Evolutionary conservation across 1,140 invertebrate species (phyloP), one percentile per base, ranked within the genome.

Genomic region (Solenopsis fugax): DNA sequence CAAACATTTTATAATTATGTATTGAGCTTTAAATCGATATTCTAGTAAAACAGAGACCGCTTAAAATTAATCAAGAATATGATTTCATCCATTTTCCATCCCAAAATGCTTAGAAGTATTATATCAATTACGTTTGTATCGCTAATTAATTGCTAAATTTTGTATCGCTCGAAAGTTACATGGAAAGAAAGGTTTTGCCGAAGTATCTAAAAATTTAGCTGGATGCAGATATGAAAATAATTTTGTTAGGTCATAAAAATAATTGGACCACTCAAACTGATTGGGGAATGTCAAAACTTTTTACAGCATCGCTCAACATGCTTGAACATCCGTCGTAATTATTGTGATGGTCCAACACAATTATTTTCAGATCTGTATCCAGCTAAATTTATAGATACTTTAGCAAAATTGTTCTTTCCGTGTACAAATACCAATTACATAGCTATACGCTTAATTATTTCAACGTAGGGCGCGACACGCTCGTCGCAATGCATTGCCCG

Each of bases 401-500:
- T 2, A 29, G 29, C 29, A 29, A 29, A 29, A 29, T 29, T 29
- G 29, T 29, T 29, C 29, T 29, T 29, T 29, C 29, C 29, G 41
- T 3, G 4, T 41, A 41, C 41, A 41, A 41, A 21, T 2, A 21
- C 2, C 18, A 48, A 16, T 65, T 77, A 10, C 12, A 48, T 24
- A 64, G 10, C 10, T 67, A 18, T 41, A 10, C 6, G 4, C 3
- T 67, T 24, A 69, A 69, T 58, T 24, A 72, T 81, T 71, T 80
- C 21, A 24, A 37, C 18, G 1, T 12, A 18, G 7, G n/a, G n/a
- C n/a, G 3, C 9, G 37, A 60, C 2, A 45, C n/a, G 21, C n/a
- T n/a, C 24, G 2, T 13, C 24, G 58, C 24, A 6, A n/a, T 13
- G 2, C 64, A 5, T 41, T 50, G 13, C n/a, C 1, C 4, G 9